Evolutionary conservation across 2,113 vertebrate genomes (phyloP), one percentile per base, ranked within the genome.

Genomic region (Abramis brama): DNA sequence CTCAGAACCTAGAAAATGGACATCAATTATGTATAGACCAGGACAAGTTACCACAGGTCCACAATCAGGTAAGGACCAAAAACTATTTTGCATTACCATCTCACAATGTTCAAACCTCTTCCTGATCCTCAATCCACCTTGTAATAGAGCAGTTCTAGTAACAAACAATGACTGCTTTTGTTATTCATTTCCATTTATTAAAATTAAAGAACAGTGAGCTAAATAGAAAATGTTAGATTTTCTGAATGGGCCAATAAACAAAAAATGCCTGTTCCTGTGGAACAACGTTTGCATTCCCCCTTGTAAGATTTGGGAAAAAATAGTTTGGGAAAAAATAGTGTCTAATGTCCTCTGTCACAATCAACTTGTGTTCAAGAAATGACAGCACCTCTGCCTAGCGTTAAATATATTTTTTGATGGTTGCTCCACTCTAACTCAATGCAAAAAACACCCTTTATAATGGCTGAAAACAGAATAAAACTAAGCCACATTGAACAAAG

Each of bases 11-110:
- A 77, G 43, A 50, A 27, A 77, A 77, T 77, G 19, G n/a, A 77
- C 11, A 52, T 75, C 70, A 21, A 43, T 75, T 45, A 45, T 75
- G 45, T 74, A 74, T 75, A 17, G 71, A 47, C 71, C 71, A 75
- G n/a, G 71, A 45, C 45, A 77, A 52, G 45, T 12, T 77, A 77
- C 74, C 73, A 47, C 74, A 77, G 74, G 74, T 77, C 45, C 74
- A 52, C 36, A 36, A 47, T 77, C 74, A 77, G 43, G 25, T 27
- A 23, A 75, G 39, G 36, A 77, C 23, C 74, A 77, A 77, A 52
- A 52, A 47, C 74, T n/a, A 25, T 50, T 77, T 47, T 77, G 74
- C n/a, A 52, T 77, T 77, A 77, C 45, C 45, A 77, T 45, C 45
- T 25, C n/a, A 77, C 71, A 39, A 47, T 3, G 23, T 25, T 47